These are phyloP conservation scores for Colinus virginianus DNA, from an alignment of 2,113 vertebrate genomes.

Conservation along the genomic window DNA sequence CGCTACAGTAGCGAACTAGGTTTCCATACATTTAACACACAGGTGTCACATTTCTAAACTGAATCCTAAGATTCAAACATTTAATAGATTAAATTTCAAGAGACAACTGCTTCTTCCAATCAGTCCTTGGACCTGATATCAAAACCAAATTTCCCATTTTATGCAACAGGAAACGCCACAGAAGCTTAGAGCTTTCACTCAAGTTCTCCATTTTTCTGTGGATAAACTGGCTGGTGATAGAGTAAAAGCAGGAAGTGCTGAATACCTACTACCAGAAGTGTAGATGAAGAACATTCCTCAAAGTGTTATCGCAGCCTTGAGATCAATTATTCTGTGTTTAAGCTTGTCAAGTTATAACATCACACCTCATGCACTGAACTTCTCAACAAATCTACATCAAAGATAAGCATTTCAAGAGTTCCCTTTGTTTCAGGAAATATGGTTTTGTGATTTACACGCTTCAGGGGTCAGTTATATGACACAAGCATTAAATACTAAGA, in stretches of 20 bases:
- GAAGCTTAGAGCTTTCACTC: neutral
- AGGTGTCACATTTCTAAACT: neutral
- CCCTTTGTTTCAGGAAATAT: neutral
- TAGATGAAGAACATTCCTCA: neutral
- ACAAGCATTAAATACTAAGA: neutral
- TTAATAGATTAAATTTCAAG: neutral
- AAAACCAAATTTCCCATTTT: neutral
- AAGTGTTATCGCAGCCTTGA: constrained; percentile 31
- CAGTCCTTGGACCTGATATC: neutral
- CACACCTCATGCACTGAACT: neutral
- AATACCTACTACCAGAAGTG: neutral
- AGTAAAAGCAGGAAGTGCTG: constrained; percentile 7
- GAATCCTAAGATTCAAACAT: neutral
- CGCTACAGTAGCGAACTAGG: neutral
- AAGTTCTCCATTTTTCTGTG: neutral
- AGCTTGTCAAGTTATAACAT: neutral
- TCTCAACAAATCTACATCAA: neutral
- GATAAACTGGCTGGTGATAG: neutral
- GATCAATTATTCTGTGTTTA: neutral
- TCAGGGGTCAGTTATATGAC: neutral
- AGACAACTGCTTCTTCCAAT: neutral
- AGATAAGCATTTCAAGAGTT: neutral
- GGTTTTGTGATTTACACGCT: neutral
- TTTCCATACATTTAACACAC: neutral
- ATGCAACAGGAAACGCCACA: rapidly evolving